Percentiles rank a stretch among this genome's conserved stretches.
Conservation (phyloP, 1,140 invertebrate genomes). For the Akabosia matsudoensis region DNA sequence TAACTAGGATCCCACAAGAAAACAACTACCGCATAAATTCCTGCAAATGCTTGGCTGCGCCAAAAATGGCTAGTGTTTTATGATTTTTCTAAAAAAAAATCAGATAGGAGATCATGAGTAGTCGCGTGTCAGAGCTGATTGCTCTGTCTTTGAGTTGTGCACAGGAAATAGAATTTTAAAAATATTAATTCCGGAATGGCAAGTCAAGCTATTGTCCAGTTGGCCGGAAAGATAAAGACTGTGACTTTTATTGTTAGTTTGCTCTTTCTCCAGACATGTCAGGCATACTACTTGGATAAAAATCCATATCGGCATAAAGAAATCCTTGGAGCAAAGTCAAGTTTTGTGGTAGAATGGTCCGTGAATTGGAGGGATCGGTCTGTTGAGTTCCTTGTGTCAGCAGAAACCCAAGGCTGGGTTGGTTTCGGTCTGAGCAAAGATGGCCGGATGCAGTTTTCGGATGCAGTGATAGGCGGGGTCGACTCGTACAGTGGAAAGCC, state of each 20-base stretch:
- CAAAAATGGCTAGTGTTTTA: no score
- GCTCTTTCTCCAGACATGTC: neutral
- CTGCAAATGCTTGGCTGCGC: no score
- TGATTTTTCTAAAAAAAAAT: no score
- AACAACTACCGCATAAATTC: no score
- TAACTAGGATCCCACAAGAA: no score
- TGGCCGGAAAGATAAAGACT: neutral
- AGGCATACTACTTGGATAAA: neutral
- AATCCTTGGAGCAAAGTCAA: neutral
- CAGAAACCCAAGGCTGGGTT: slow-evolving; percentile 24
- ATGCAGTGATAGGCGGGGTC: slow-evolving; percentile 38
- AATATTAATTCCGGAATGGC: neutral
- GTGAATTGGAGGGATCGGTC: neutral
- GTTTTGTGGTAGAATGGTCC: neutral
- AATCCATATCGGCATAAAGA: slow-evolving; percentile 2
- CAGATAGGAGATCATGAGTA: neutral
- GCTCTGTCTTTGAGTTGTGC: neutral
- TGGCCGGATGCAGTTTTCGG: slow-evolving; percentile 22
- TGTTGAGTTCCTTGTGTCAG: slow-evolving; percentile 22
- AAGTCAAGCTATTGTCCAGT: neutral
- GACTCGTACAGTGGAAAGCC: slow-evolving; percentile 11
- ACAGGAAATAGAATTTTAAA: neutral
- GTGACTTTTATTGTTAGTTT: neutral
- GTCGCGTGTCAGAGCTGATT: neutral
- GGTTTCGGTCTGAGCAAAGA: slow-evolving; percentile 26